Evolutionary conservation across 37 sponge, comb jelly and placozoan species (phyloP).

Genomic region (Haliclona indistincta): DNA sequence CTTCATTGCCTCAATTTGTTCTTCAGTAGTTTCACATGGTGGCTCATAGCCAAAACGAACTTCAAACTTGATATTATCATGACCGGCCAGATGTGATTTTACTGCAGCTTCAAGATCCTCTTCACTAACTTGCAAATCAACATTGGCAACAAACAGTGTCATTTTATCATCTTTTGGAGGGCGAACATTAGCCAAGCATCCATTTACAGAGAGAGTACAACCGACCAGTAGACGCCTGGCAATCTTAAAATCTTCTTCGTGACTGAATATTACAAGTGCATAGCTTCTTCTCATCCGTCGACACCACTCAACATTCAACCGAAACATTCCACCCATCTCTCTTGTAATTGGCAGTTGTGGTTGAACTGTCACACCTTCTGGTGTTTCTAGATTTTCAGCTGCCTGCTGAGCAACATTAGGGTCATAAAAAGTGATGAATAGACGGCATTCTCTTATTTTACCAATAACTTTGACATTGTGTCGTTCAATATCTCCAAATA

Average conservation of each 20-base stretch:
- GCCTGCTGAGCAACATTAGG: constrained; percentile 37
- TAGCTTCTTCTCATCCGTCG: constrained; percentile 34
- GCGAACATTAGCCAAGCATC: no score
- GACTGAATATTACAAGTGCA: constrained; percentile 35
- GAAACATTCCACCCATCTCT: background rate
- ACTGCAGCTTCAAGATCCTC: constrained; percentile 15
- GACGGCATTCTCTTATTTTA: background rate
- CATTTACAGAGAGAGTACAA: no score
- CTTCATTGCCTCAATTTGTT: background rate
- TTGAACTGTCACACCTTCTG: constrained; percentile 10
- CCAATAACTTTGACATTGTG: background rate
- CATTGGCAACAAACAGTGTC: constrained; percentile 31
- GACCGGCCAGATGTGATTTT: background rate
- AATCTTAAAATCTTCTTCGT: background rate
- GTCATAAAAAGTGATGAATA: constrained; percentile 35
- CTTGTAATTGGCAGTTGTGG: background rate
- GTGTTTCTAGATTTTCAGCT: background rate
- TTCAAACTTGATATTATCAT: background rate
- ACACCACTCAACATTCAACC: constrained; percentile 52
- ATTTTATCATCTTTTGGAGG: no score
- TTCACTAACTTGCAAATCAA: constrained; percentile 19
- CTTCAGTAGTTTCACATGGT: constrained; percentile 30
- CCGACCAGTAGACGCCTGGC: background rate
- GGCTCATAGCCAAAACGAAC: constrained; percentile 25
- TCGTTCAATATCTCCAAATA: constrained; percentile 17